Base-by-base conservation (phyloP, 2,888 invertebrate species). In the Phytoseiulus persimilis region DNA sequence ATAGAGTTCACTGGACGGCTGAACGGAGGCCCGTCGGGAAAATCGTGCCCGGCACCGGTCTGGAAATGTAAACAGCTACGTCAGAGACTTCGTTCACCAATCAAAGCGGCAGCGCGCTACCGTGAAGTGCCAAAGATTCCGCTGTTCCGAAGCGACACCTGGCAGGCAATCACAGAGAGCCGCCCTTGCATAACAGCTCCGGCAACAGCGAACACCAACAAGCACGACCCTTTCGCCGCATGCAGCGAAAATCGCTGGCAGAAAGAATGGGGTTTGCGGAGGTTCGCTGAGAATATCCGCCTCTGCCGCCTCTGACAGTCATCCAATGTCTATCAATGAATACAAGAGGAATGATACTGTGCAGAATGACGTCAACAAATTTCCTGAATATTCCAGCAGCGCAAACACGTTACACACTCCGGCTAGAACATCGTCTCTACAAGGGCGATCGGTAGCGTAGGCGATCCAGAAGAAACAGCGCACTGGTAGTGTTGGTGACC, bases 11-110 rank as follows among this genome's bases (percentile, higher is more conserved):
- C 32, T 31, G 87, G 33, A 32, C 32, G 87, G 45, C 23, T 87
- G 87, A 87, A 87, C 1, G 87, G 32, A 31, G 32, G 33, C 33
- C 87, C 32, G 32, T 87, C 33, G 33, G n/a, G n/a, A 39, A 87
- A 87, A 45, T 87, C 87, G 87, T 87, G 87, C 32, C 87, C 87
- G 23, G 45, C 28, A 39, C 87, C 87, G 39, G 87, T 33, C 87
- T 87, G 87, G 39, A 87, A 87, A 45, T 45, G 45, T 39, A 87
- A 31, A 32, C 45, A 87, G 87, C 32, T 39, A 87, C 32, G 45
- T 33, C 87, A 87, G n/a, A 87, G 32, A 0, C 32, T 87, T 87
- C 87, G 65, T 65, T 65, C 65, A 65, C 65, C 65, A 65, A 65
- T 65, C 65, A 23, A 65, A 65, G 5, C 18, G 65, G 65, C 65